phyloP scores from a whole-genome alignment of 2,113 vertebrate species.

The Eonycteris spelaea region DNA sequence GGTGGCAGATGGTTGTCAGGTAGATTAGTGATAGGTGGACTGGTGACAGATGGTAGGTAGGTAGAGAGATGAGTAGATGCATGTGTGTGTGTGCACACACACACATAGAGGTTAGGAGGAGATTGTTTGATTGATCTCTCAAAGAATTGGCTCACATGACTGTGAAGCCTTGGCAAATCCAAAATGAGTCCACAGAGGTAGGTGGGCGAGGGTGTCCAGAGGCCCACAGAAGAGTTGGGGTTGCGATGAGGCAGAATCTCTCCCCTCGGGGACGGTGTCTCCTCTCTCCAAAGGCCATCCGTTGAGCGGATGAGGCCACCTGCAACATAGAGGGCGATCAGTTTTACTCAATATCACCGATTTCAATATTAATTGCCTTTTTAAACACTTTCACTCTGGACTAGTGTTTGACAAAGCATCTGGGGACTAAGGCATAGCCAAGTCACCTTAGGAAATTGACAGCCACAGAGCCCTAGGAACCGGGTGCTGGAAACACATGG shows the following conservation, averaged over 20 bases:
- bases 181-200: neutral
- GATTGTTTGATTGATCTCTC: neutral
- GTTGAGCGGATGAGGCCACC: neutral
- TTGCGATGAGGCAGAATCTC: accelerated
- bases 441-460: too few species aligned
- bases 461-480: too few species aligned
- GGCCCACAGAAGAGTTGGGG: neutral
- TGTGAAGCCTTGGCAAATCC: neutral
- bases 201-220: too few species aligned
- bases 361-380: neutral
- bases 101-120: neutral
- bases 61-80: too few species aligned
- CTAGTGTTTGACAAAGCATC: neutral
- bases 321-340: neutral
- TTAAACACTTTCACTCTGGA: neutral
- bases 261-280: neutral
- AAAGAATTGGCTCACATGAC: too few species aligned
- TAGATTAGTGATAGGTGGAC: neutral
- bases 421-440: too few species aligned
- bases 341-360: neutral
- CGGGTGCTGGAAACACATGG: too few species aligned
- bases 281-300: neutral
- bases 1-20: neutral
- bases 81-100: too few species aligned
- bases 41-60: neutral